Base-by-base conservation (phyloP, 2,797 vertebrate species). In the Muraenolepis orangiensis region DNA sequence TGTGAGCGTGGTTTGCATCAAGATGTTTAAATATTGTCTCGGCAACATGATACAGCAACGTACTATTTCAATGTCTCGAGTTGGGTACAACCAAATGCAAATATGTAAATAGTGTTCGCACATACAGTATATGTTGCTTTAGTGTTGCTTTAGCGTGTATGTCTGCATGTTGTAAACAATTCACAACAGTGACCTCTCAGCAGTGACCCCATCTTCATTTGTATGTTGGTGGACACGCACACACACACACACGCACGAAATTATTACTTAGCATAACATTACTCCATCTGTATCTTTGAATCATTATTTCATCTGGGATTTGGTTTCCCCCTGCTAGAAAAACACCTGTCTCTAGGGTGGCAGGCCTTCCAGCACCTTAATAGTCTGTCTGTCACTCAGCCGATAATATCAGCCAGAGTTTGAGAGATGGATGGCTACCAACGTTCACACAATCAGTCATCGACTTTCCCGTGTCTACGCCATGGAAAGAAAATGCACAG, bases 351-450 rank as follows among this genome's bases (percentile, higher is more conserved):
- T 74, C 84, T 75, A 73, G 74, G 81, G 76, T 76, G 86, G 87
- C 87, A 84, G 71, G 76, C 51, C 51, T 57, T 34, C 6, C n/a
- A 16, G 69, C 74, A 71, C 80, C 84, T 87, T 78, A 85, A 84
- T 78, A n/a, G n/a, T n/a, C n/a, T n/a, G 32, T 67, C 40, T 28
- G 29, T 72, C 66, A 72, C 72, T 71, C 78, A 71, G 46, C 40
- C 81, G 3, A 61, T 83, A 87, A 89, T 87, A 86, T 88, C 83
- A n/a, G 81, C 70, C 81, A 89, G 87, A 87, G 88, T 87, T 84
- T 88, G 81, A 72, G 82, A 84, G 82, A 82, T 83, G 80, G 82
- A 82, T 83, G 80, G 79, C 74, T 86, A 76, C 78, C 76, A 72
- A 57, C 16, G 5, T 73, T 81, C 74, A 86, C 87, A 85, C 80